Evolutionary conservation across 2,888 invertebrate species (phyloP), one percentile per base, ranked within the genome.

Genomic region (Campoplex capitator): DNA sequence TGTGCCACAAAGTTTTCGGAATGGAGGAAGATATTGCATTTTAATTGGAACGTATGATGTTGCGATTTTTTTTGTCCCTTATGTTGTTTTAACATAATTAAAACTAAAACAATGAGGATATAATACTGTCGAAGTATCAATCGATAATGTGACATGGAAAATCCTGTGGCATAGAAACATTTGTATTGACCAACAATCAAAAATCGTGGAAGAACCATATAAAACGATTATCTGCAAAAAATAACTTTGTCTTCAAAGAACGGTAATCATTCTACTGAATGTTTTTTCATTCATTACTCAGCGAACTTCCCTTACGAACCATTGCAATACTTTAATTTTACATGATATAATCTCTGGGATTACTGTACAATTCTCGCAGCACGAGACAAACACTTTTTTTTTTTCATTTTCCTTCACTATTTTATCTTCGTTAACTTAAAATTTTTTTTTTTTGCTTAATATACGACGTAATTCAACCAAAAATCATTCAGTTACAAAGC

Each of bases 1-100:
- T 84, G 73, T 79, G 82, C 71, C 65, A 62, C 71, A 82, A 85
- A 80, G 68, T 87, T 65, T 87, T 87, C 76, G 88, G 87, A 89
- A 89, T 83, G 86, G 81, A 88, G 88, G 88, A 89, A 88, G 88
- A 89, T 88, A 82, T 73, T 86, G 80, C 88, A 56, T 75, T 67
- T 87, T 51, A 67, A 81, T 80, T 83, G 87, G 87, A 88, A 84
- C 88, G 83, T 75, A 88, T 58, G 58, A 58, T 28, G 35, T 84
- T 79, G 65, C 73, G n/a, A 56, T 42, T 42, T 42, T 42, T 42
- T 38, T 38, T 32, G 56, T 32, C 13, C 65, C 16, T 28, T 70
- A 54, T 6, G 32, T 48, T 32, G 42, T 73, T 68, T 38, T 54
- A 54, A 79, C 70, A 58, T 62, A 32, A 18, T 75, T 78, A 70